Conservation (phyloP, 2,797 vertebrate genomes). For the Spizella passerina region DNA sequence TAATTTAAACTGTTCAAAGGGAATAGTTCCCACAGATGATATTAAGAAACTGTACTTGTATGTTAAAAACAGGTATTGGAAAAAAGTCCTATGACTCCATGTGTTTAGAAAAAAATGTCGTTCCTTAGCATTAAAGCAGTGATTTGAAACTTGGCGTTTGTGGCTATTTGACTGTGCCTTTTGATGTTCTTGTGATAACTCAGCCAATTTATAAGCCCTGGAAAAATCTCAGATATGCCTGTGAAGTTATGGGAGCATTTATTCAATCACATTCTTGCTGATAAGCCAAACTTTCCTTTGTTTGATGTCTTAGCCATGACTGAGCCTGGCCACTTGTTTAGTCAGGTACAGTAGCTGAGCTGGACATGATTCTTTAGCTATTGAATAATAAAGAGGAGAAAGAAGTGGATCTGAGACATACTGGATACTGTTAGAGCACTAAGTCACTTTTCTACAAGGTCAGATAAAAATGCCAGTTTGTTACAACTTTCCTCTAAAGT, state of each 20-base stretch:
- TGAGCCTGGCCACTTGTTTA: not conserved
- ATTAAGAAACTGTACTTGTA: not conserved
- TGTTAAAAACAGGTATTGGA: not conserved
- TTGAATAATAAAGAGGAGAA: not conserved
- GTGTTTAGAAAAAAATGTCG: not conserved
- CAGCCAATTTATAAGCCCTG: conserved; percentile 12
- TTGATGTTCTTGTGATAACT: conserved; percentile 56
- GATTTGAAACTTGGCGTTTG: conserved; percentile 23
- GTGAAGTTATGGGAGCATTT: conserved; percentile 44
- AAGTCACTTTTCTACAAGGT: not conserved
- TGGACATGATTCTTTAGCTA: not conserved
- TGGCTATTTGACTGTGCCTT: not conserved
- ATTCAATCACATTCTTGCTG: conserved; percentile 41
- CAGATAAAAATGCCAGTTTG: not conserved
- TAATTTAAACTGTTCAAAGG: not conserved
- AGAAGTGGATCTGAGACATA: not conserved
- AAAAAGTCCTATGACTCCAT: rapidly evolving
- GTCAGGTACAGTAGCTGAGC: conserved; percentile 16
- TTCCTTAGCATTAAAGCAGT: conserved; percentile 1
- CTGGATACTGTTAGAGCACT: not conserved
- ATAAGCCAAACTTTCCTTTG: conserved; percentile 9
- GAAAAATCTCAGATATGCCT: conserved; percentile 57
- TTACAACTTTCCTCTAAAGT: not conserved
- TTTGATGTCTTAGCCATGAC: not conserved
- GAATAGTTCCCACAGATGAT: not conserved